phyloP scores from a whole-genome alignment of 2,797 vertebrate genomes.

The Pangasius larnaudii region DNA sequence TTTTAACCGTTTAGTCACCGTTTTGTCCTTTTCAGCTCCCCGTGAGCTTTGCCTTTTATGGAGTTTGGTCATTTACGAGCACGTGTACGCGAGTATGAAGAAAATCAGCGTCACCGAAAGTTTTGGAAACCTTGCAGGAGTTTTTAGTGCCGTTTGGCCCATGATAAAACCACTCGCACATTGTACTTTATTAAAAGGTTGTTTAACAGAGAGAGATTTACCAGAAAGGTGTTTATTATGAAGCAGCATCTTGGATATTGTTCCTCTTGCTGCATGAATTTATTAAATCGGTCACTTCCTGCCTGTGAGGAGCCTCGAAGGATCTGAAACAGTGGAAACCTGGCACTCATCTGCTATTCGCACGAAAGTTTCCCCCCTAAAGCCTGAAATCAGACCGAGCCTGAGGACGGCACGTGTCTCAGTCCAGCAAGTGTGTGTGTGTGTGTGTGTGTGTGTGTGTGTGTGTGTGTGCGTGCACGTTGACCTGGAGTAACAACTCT shows the following conservation, averaged over 20 bases:
- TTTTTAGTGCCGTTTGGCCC: background rate
- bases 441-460: background rate
- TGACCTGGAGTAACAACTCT: background rate
- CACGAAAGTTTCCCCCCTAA: background rate
- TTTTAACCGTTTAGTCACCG: background rate
- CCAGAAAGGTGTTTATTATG: background rate
- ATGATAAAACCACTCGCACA: background rate
- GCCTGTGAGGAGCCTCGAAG: background rate
- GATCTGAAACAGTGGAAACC: slow-evolving; percentile 23
- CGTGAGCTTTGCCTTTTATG: background rate
- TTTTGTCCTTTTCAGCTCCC: background rate
- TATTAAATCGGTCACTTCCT: background rate
- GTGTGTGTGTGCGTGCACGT: background rate
- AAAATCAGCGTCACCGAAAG: background rate
- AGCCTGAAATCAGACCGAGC: background rate
- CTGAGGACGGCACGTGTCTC: background rate
- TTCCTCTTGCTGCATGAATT: background rate
- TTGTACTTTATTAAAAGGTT: background rate
- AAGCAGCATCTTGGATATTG: background rate
- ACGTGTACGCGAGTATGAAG: background rate
- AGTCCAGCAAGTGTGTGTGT: too few relatives aligned
- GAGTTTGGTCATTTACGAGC: background rate
- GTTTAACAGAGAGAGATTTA: background rate
- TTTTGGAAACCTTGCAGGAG: background rate
- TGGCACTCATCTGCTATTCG: background rate